phyloP scores from a whole-genome alignment of 2,888 invertebrate genomes.

The Cryptus armator region DNA sequence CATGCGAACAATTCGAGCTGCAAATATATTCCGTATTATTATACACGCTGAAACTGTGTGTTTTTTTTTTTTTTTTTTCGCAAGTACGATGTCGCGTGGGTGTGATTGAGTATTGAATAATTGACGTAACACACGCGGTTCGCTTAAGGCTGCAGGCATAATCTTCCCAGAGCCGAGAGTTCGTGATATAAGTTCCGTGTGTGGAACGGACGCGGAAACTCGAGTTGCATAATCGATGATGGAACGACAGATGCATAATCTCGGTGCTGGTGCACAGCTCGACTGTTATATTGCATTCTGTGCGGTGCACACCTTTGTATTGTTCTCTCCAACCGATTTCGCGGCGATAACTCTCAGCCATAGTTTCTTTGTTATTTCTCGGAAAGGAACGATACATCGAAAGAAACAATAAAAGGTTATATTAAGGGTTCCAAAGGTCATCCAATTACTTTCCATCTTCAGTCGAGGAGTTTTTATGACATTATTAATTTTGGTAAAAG shows the following conservation, averaged over 20 bases:
- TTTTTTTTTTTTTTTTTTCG: neutral
- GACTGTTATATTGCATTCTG: neutral
- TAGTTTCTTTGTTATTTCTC: conserved; percentile 4
- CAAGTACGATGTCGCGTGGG: conserved; percentile 14
- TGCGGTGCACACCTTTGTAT: conserved; percentile 13
- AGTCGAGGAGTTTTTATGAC: neutral
- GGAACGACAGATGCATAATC: conserved; percentile 53
- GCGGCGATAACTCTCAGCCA: neutral
- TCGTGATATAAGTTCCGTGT: conserved; percentile 45
- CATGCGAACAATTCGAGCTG: neutral
- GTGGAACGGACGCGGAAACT: conserved; percentile 52
- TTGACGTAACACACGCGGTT: conserved; percentile 38
- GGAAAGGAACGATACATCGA: neutral
- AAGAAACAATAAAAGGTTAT: neutral
- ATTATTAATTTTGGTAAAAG: neutral
- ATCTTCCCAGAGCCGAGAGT: conserved; percentile 15
- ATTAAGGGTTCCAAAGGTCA: neutral
- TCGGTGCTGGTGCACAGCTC: conserved; percentile 6
- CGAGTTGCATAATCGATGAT: conserved; percentile 58
- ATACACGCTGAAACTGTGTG: no score
- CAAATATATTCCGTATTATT: neutral
- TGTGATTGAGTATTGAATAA: conserved; percentile 46
- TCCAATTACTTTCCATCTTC: neutral
- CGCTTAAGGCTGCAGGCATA: conserved; percentile 15
- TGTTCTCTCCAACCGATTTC: conserved; percentile 11